A percentile compares a stretch with the other conserved stretches of the same genome.
These are phyloP conservation scores for Aphyosemion australe DNA, from an alignment of 2,113 vertebrate species.

Conservation along the genomic window DNA sequence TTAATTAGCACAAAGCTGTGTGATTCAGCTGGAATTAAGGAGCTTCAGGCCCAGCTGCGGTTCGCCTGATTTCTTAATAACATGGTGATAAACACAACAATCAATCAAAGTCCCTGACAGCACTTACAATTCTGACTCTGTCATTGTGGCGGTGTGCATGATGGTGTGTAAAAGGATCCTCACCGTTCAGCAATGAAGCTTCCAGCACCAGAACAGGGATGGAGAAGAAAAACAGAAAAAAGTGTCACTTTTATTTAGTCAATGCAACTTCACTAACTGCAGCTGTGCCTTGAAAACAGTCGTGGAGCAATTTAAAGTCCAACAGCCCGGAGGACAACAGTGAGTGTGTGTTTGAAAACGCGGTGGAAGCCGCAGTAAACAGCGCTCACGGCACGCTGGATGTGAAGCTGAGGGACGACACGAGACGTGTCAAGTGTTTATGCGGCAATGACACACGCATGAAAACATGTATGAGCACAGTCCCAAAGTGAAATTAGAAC, in stretches of 20 bases:
- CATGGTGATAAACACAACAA: constrained; percentile 79
- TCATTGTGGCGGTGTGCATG: constrained; percentile 67
- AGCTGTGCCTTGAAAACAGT: constrained; percentile 57
- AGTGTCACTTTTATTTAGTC: constrained; percentile 69
- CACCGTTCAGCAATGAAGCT: constrained; percentile 50
- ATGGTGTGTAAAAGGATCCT: constrained; percentile 57
- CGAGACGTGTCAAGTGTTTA: constrained; percentile 19
- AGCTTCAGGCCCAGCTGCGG: constrained; percentile 71
- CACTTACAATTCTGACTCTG: constrained; percentile 76
- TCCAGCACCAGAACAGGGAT: constrained; percentile 50
- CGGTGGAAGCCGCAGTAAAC: constrained; percentile 45
- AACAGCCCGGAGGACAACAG: constrained; percentile 22
- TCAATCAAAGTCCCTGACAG: constrained; percentile 78
- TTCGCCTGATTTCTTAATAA: constrained; percentile 82
- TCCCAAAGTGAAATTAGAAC: background rate
- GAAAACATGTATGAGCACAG: background rate
- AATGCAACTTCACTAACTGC: constrained; percentile 42
- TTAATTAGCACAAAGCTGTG: constrained; percentile 76
- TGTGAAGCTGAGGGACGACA: constrained; percentile 25
- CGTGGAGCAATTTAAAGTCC: constrained; percentile 46
- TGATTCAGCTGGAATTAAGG: constrained; percentile 76
- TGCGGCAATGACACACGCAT: background rate
- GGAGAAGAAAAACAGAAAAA: constrained; percentile 45
- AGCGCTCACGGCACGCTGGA: constrained; percentile 27
- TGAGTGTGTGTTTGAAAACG: constrained; percentile 42